Evolutionary conservation across 1,140 invertebrate species (phyloP).

Genomic region (Ridgeia piscesae): DNA sequence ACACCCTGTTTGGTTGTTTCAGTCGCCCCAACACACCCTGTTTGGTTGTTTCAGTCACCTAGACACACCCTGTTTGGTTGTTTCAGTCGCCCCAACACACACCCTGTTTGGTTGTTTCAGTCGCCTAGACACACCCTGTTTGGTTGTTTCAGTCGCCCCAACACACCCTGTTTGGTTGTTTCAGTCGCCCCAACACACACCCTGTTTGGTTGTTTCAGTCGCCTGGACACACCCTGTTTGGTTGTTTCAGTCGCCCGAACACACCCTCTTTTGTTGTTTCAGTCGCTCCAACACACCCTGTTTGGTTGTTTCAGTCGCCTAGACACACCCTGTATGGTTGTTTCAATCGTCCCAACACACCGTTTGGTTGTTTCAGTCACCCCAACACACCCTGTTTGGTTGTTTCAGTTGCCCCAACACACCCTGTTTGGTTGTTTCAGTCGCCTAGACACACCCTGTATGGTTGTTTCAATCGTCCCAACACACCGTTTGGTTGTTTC

Average conservation of each 20-base stretch:
- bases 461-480: constrained; percentile 64
- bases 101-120: too few relatives aligned
- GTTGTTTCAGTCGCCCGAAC: too few relatives aligned
- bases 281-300: constrained; percentile 81
- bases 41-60: too few relatives aligned
- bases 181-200: too few relatives aligned
- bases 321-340: neutral
- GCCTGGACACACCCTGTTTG: neutral
- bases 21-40: neutral
- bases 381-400: constrained; percentile 80
- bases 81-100: constrained; percentile 67
- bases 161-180: constrained; percentile 23
- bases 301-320: too few relatives aligned
- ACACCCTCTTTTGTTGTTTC: constrained; percentile 22
- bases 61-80: too few relatives aligned
- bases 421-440: too few relatives aligned
- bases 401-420: neutral
- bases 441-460: too few relatives aligned
- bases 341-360: too few relatives aligned
- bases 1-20: constrained; percentile 68
- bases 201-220: too few relatives aligned
- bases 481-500: constrained; percentile 75
- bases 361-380: constrained; percentile 59
- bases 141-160: too few relatives aligned
- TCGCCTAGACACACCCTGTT: neutral